Evolutionary conservation across 2,888 invertebrate genomes (phyloP), one percentile per base, ranked within the genome.

Genomic region (Oscheius sp.): DNA sequence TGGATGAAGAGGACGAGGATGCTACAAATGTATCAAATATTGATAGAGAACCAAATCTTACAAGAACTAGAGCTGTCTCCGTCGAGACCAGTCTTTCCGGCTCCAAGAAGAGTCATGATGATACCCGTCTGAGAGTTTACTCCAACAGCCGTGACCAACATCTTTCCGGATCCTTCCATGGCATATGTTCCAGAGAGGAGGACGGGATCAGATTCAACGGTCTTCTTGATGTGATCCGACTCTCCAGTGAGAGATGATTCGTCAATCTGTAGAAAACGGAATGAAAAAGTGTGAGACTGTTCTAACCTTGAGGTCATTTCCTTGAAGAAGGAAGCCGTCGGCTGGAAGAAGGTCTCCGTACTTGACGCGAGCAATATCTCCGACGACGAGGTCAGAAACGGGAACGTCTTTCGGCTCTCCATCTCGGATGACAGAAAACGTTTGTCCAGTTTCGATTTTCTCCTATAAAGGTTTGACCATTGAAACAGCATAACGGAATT

Each of bases 101-200:
- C 85, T 33, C 82, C 82, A 33, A 86, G 78, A 21, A 86, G 82
- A 21, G 82, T 85, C 88, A 88, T 88, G 74, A 88, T 88, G 73
- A 88, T 88, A 65, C 88, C 99, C 74, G 99, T 97, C 90, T 99
- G 98, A 2, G 98, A 99, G 92, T 98, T 97, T 77, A 96, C 94
- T 79, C 96, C 99, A 60, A 99, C 99, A 42, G 98, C 99, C 65
- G 96, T 94, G 74, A 99, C 96, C 89, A 99, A 90, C 85, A 88
- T 98, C 92, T 97, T 97, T 77, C 98, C 99, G 84, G 96, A 97
- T 80, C 99, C 99, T 92, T 99, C 99, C 98, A 99, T 99, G 80
- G 99, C 96, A 91, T 99, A 98, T 77, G 98, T 99, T 89, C 91
- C 91, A 89, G 98, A 98, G 89, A 99, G 93, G 89, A 99, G 93